phyloP scores from a whole-genome alignment of 1,140 invertebrate genomes.

The Varroa destructor region DNA sequence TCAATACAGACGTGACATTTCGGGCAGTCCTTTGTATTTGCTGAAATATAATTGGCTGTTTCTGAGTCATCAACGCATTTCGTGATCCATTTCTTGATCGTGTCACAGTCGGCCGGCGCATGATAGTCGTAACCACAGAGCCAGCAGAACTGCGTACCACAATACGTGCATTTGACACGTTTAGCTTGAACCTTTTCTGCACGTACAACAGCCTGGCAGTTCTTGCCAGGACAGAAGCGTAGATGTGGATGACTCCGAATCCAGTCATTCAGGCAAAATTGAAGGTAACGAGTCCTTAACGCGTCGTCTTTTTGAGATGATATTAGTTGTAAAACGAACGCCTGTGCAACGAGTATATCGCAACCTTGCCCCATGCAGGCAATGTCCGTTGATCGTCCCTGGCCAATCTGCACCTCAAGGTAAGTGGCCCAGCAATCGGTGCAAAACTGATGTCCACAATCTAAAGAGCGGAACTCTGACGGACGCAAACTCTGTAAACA shows the following conservation, averaged over 20 bases:
- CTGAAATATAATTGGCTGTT: conserved; percentile 97
- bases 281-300: conserved; percentile 79
- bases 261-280: conserved; percentile 88
- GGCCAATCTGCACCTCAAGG: conserved; percentile 86
- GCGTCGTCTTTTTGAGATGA: conserved; percentile 53
- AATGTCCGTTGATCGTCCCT: conserved; percentile 66
- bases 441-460: conserved; percentile 84
- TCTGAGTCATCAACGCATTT: conserved; percentile 99
- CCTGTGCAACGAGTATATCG: conserved; percentile 77
- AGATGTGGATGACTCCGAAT: conserved; percentile 80
- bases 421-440: conserved; percentile 86
- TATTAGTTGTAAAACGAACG: conserved; percentile 70
- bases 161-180: conserved; percentile 58
- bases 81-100: conserved; percentile 92
- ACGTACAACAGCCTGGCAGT: conserved; percentile 73
- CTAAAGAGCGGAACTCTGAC: conserved; percentile 59
- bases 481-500: conserved; percentile 46
- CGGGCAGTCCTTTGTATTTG: conserved; percentile 95
- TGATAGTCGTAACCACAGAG: conserved; percentile 92
- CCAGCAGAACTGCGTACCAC: conserved; percentile 70
- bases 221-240: conserved; percentile 82
- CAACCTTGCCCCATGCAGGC: conserved; percentile 93
- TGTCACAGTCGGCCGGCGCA: conserved; percentile 88
- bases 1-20: conserved; percentile 99
- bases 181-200: conserved; percentile 64